Evolutionary conservation across 1,140 invertebrate species (phyloP), one percentile per base, ranked within the genome.

Genomic region (Argopecten irradians): DNA sequence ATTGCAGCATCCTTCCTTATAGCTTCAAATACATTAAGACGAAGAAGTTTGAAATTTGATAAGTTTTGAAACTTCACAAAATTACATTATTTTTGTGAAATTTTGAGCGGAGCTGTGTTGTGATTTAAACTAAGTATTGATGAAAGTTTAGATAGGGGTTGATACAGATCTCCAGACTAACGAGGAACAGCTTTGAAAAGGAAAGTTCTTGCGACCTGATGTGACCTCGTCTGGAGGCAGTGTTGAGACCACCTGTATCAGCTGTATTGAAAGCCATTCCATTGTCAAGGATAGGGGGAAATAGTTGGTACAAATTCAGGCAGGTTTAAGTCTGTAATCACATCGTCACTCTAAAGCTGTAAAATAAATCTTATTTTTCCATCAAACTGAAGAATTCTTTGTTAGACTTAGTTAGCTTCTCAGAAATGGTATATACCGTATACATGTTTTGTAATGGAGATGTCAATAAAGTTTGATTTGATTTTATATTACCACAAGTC

Each of bases 71-170:
- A 71, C 55, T 71, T 8, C 22, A 0, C 22, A 71, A 71, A 71
- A 71, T 71, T 71, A 71, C 55, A 71, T 71, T 71, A 71, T 71
- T 28, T 71, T 71, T 71, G 55, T 71, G 43, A 71, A 71, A 71
- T 71, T 28, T 71, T 28, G 55, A 28, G n/a, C n/a, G 5, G 16
- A 1, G 5, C n/a, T 28, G 55, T 71, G 55, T 28, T 71, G 55
- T 71, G 55, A 71, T 71, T 46, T 71, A 71, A 71, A 71, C 22
- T 28, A 28, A 16, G 55, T 71, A 71, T n/a, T n/a, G 55, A 71
- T 71, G 55, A 71, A 71, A 71, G 55, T 71, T 22, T 71, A 16
- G 55, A 71, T 71, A 28, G n/a, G n/a, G 5, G 22, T n/a, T 1
- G 55, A 71, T 71, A 71, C 22, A 22, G 55, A 71, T 71, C 55